A percentile compares a stretch with the other conserved stretches of the same genome.
Conservation (phyloP, 2,113 vertebrate species). For the Anoplopoma fimbria region DNA sequence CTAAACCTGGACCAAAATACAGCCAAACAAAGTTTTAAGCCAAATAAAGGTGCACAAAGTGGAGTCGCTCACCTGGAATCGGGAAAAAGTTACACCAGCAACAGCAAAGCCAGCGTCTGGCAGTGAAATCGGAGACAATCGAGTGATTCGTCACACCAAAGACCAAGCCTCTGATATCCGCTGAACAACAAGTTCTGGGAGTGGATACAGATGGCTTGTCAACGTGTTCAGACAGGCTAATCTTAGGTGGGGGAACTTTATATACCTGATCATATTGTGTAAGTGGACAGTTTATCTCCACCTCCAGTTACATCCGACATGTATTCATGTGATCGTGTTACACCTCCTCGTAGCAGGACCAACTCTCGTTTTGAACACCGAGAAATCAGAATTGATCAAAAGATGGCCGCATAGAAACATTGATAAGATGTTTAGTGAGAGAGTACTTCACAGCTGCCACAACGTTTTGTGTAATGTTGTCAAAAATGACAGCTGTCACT, state of each 20-base stretch:
- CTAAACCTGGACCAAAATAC: neutral
- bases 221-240: neutral
- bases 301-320: neutral
- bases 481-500: too few relatives aligned
- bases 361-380: neutral
- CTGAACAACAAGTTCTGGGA: neutral
- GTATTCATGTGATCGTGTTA: neutral
- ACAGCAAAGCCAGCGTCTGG: neutral
- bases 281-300: neutral
- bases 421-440: neutral
- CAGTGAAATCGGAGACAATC: neutral
- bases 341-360: neutral
- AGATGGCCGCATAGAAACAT: neutral
- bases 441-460: too few relatives aligned
- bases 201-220: neutral
- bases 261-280: too few relatives aligned
- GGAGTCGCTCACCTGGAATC: neutral
- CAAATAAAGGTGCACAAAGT: neutral
- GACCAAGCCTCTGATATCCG: neutral
- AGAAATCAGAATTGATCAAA: neutral
- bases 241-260: neutral
- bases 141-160: neutral
- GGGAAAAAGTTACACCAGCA: neutral
- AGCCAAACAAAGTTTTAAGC: neutral
- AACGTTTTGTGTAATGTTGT: too few relatives aligned